phyloP scores from a whole-genome alignment of 2,113 vertebrate genomes.

The Erythrocercus mccallii region DNA sequence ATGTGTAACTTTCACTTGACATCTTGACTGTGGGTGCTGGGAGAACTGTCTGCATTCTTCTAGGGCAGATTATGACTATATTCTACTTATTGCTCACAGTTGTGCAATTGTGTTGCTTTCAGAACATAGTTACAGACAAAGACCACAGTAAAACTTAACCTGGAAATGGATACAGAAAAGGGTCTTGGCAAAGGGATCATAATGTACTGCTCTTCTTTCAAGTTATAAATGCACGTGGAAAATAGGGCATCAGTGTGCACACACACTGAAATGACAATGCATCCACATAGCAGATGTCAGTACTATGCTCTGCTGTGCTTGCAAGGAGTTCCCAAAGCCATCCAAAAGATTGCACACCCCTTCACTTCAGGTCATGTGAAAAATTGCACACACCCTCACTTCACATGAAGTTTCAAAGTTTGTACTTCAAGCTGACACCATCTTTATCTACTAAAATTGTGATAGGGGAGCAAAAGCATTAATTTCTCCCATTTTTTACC shows the following conservation, averaged over 20 bases:
- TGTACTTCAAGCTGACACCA: neutral
- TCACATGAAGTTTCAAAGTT: neutral
- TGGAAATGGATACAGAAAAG: neutral
- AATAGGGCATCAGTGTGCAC: neutral
- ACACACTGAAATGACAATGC: rapidly evolving
- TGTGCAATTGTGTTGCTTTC: neutral
- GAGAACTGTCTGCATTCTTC: neutral
- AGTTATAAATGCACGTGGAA: neutral
- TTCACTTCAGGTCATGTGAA: neutral
- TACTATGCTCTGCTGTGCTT: neutral
- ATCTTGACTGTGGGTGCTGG: neutral
- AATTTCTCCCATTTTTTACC: slow-evolving; percentile 34
- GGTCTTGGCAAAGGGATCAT: neutral
- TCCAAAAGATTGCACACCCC: neutral
- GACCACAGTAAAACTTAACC: neutral
- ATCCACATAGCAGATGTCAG: neutral
- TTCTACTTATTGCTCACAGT: neutral
- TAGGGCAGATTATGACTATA: neutral
- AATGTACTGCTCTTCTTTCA: neutral
- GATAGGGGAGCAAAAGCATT: neutral
- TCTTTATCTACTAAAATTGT: neutral
- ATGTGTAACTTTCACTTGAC: neutral
- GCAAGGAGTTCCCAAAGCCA: neutral
- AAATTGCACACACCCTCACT: neutral
- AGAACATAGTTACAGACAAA: neutral